Base-by-base conservation (phyloP, 2,888 invertebrate genomes). In the Ecdyonurus torrentis region DNA sequence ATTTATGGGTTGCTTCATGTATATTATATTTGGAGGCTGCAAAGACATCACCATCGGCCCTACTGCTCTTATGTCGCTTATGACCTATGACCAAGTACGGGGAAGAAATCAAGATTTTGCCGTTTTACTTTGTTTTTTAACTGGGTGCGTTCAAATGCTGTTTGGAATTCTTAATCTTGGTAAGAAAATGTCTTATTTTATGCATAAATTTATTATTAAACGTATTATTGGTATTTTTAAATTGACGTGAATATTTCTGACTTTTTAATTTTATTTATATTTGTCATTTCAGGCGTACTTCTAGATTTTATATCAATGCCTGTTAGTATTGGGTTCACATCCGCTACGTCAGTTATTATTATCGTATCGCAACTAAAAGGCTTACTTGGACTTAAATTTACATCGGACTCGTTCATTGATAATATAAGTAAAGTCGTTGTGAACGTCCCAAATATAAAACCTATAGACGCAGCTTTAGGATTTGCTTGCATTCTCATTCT, bases 1-100 rank as follows among this genome's bases (percentile, higher is more conserved):
- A 1, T 96, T 96, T 75, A 83, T 93, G 76, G 94, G 95, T 1
- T 93, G 93, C 71, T 89, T 96, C 74, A 82, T 96, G 55, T 97
- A 96, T 77, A 84, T 88, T 60, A 74, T 95, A 64, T 84, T 96
- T 69, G 96, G 96, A 24, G 91, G 92, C 60, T 89, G 89, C 72
- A 89, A 89, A 68, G 89, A 90, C 72, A 89, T 90, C 64, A 89
- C 90, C 3, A 85, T 91, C 65, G 91, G 96, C 5, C 95, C 96
- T 1, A 95, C 95, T 0, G 95, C 96, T n/a, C 80, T 94, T 63
- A 85, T 96, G 83, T 89, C 94, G 0, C 80, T 96, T 37, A 91
- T 96, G 88, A 94, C 93, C 0, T 84, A 86, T 70, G 85, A 87
- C 71, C 87, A 87, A 74, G 83, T 86, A 60, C 78, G 81, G 67